Conservation (phyloP, 2,888 invertebrate genomes). For the Drosophila percnosoma region DNA sequence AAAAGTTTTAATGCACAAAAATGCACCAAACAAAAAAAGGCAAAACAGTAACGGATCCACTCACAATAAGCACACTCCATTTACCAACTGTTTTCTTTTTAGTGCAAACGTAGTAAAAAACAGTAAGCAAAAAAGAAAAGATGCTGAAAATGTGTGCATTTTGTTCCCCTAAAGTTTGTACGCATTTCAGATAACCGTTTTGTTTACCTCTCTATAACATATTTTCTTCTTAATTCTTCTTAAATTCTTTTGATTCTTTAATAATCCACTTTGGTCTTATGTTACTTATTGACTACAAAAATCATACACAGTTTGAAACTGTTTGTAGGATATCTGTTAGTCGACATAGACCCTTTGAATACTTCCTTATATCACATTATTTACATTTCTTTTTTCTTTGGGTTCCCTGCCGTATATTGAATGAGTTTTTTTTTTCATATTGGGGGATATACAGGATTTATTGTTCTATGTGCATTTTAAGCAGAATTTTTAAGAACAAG, state of each 20-base stretch:
- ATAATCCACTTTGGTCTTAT: background rate
- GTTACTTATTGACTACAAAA: background rate
- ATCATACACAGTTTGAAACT: background rate
- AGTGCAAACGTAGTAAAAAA: constrained; percentile 32
- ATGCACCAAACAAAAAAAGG: constrained; percentile 32
- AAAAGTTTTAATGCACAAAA: constrained; percentile 53
- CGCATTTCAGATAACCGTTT: constrained; percentile 50
- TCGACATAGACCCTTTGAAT: background rate
- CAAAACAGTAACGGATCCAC: constrained; percentile 43
- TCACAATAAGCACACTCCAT: constrained; percentile 31
- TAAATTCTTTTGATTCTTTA: background rate
- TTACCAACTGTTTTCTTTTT: constrained; percentile 50
- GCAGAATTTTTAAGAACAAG: constrained; percentile 40
- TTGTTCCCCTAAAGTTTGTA: constrained; percentile 55
- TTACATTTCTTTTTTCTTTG: constrained; percentile 10
- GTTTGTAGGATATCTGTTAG: constrained; percentile 10
- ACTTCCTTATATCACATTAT: constrained; percentile 19
- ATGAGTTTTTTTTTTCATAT: constrained; percentile 9
- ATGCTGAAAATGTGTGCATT: constrained; percentile 49
- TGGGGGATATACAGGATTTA: constrained; percentile 34
- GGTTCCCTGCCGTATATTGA: background rate
- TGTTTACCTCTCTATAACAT: constrained; percentile 31
- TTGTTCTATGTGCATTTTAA: constrained; percentile 51
- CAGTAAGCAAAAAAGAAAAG: background rate
- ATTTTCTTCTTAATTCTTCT: background rate